Base-by-base conservation (phyloP, 2,113 vertebrate species). In the Prinia subflava region DNA sequence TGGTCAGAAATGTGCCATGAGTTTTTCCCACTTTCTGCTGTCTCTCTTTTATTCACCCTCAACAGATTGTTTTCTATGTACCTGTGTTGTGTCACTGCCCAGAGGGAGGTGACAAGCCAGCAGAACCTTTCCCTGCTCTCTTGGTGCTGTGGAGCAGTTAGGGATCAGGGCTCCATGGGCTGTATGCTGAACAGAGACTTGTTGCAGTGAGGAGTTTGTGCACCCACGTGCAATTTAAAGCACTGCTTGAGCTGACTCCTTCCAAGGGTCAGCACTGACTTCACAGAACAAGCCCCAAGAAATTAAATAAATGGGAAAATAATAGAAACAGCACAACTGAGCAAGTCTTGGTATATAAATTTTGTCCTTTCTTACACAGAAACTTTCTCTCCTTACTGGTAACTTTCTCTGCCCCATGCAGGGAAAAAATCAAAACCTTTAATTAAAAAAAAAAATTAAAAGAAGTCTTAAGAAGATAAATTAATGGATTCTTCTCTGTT, bases 231-330 rank as follows among this genome's bases (percentile, higher is more conserved):
- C 28, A 27, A 60, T 68, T 74, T n/a, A 57, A 79, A 83, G 76
- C 35, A 46, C 18, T 64, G 47, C 57, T 39, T 25, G 23, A 74
- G 70, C 59, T 57, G 31, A n/a, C 70, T 87, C 0, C 0, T 73
- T 82, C n/a, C 41, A 64, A 64, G 78, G 67, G 59, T 69, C 83
- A 88, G 79, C n/a, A 73, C n/a, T 5, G 2, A 65, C 55, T 74
- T 50, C 39, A 70, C 1, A 7, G 46, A 65, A 86, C 70, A 88
- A 82, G 50, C n/a, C 69, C 55, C 14, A 17, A 57, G 25, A 80
- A 35, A 91, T 83, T 62, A 23, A 95, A 73, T 49, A 83, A 87
- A 91, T 6, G 21, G 27, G 17, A 56, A 37, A 67, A 84, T 77
- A 73, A 46, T 16, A 57, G n/a, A 60, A 77, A 42, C 37, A 63